A percentile compares a stretch with the other conserved stretches of the same genome.
phyloP scores from a whole-genome alignment of 2,797 vertebrate species.

The Chanos chanos region DNA sequence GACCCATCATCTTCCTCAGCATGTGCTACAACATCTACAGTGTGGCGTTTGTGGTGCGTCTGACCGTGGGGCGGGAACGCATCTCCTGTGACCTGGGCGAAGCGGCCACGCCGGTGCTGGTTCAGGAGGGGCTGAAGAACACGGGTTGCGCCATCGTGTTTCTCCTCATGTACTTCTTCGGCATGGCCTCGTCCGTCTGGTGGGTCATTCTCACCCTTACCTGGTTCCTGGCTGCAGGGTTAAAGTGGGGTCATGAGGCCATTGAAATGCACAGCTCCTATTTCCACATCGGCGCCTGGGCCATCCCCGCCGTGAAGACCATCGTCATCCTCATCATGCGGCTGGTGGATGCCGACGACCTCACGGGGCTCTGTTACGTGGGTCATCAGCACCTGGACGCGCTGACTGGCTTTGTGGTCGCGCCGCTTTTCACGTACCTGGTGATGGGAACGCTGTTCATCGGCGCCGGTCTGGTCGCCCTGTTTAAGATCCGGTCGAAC shows the following conservation, averaged over 20 bases:
- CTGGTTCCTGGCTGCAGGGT: conserved; percentile 94
- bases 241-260: conserved; percentile 98
- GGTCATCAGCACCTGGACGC: conserved; percentile 95
- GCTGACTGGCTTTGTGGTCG: conserved; percentile 93
- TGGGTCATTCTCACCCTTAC: conserved; percentile 98
- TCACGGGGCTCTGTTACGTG: conserved; percentile 93
- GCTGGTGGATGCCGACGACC: conserved; percentile 91
- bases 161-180: conserved; percentile 98
- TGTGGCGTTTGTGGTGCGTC: conserved; percentile 92
- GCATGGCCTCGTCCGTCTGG: conserved; percentile 99
- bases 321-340: conserved; percentile 98
- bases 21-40: conserved; percentile 99
- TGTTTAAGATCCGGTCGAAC: conserved; percentile 98
- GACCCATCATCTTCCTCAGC: conserved; percentile 97
- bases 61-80: conserved; percentile 93
- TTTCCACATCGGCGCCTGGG: conserved; percentile 99
- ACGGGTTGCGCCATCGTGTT: conserved; percentile 98
- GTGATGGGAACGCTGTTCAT: conserved; percentile 96
- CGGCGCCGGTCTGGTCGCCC: conserved; percentile 90
- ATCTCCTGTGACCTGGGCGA: conserved; percentile 98
- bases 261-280: conserved; percentile 99
- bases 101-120: conserved; percentile 88
- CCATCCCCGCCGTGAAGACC: conserved; percentile 95
- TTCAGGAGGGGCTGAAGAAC: conserved; percentile 98
- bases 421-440: conserved; percentile 92